Evolutionary conservation across 1,140 invertebrate species (phyloP).

Genomic region (Tetramorium alpestre): DNA sequence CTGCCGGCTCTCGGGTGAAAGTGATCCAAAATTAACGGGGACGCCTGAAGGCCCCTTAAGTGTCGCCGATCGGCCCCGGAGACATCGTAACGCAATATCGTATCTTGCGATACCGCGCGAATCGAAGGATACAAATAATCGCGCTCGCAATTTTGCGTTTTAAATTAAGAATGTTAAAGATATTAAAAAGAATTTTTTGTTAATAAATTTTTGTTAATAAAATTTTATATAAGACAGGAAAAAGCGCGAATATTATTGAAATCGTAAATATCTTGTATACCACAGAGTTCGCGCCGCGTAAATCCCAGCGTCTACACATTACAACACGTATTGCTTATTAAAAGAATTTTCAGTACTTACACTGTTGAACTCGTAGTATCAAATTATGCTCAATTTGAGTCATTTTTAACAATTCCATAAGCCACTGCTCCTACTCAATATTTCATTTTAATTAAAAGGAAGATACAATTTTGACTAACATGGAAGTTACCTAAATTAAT

Average conservation of each 20-base stretch:
- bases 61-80: constrained; percentile 56
- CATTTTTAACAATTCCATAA: too few species aligned
- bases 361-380: too few species aligned
- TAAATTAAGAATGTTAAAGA: background rate
- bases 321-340: too few species aligned
- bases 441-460: too few species aligned
- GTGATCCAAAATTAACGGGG: constrained; percentile 75
- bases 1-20: constrained; percentile 61
- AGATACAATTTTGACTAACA: too few species aligned
- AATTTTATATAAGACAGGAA: background rate
- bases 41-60: constrained; percentile 68
- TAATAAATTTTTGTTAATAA: background rate
- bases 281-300: too few species aligned
- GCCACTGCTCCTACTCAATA: too few species aligned
- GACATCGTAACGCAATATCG: constrained; percentile 27
- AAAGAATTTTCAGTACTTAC: too few species aligned
- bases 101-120: background rate
- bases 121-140: background rate
- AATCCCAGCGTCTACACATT: too few species aligned
- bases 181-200: background rate
- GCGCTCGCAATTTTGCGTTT: background rate
- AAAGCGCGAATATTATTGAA: background rate
- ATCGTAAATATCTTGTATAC: too few species aligned
- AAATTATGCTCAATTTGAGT: too few species aligned
- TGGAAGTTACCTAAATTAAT: too few species aligned